Base-by-base conservation (phyloP, 2,888 invertebrate species). In the Parnassius smintheus region DNA sequence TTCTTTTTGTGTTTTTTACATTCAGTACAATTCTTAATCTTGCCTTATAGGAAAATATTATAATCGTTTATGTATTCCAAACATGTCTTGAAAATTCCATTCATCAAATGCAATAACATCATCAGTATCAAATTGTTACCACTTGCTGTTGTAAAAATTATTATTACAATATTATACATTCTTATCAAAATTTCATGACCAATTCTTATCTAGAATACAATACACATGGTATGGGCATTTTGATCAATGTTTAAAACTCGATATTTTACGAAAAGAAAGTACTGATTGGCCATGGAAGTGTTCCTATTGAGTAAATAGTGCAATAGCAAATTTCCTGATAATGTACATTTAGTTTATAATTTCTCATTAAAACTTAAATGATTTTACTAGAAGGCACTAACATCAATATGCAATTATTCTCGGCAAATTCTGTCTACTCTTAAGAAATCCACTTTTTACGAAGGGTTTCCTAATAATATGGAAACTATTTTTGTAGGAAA, bases 21-120 rank as follows among this genome's bases (percentile, higher is more conserved):
- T 49, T 41, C 11, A 41, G 13, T 41, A 22, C 13, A 56, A 52
- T 55, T 49, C 62, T 56, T n/a, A n/a, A 56, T 54, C 56, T 53
- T 54, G 61, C 48, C 62, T 48, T 22, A 56, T 59, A 56, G 13
- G 49, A 60, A 35, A 35, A 35, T 51, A 46, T 13, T 54, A 35
- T 49, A 68, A 65, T 66, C 81, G 77, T 80, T 75, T 77, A 75
- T 86, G 88, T 90, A 88, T 86, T 83, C 74, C 70, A 83, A 86
- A 85, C 83, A 90, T 80, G 73, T 70, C 70, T 67, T 77, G 68
- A 73, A 76, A 78, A 76, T 82, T 77, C 74, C 85, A 76, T 84
- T 83, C 83, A 76, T 77, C 77, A 74, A 78, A 79, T 80, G 76
- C 79, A 81, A 78, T 79, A 80, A 73, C 69, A 69, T 78, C 73